Percentiles rank a stretch among this genome's conserved stretches.
These are phyloP conservation scores for Volucella bombylans DNA, from an alignment of 2,888 invertebrate species.

Conservation along the genomic window DNA sequence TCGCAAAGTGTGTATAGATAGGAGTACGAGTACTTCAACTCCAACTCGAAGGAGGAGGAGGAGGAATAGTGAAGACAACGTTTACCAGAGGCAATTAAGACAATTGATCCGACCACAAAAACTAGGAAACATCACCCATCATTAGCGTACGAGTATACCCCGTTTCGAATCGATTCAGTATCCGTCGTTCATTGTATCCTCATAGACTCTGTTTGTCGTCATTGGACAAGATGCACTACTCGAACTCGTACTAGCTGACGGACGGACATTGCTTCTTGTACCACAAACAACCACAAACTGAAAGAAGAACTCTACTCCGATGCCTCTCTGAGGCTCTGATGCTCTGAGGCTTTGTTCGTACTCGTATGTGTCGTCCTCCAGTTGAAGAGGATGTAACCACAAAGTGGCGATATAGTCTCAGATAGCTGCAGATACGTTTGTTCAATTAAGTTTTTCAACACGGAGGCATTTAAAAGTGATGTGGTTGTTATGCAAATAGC, in stretches of 20 bases:
- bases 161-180: slow-evolving; percentile 72
- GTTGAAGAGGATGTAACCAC: slow-evolving; percentile 56
- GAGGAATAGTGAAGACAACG: slow-evolving; percentile 59
- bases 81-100: slow-evolving; percentile 74
- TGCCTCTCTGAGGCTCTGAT: no score
- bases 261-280: slow-evolving; percentile 59
- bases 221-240: slow-evolving; percentile 62
- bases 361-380: slow-evolving; percentile 61
- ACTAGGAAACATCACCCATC: slow-evolving; percentile 74
- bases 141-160: slow-evolving; percentile 69
- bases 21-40: neutral
- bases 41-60: neutral
- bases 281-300: slow-evolving; percentile 47
- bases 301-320: slow-evolving; percentile 32
- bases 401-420: slow-evolving; percentile 46
- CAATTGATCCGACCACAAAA: slow-evolving; percentile 74
- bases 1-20: slow-evolving; percentile 1
- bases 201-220: slow-evolving; percentile 19
- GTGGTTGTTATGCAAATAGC: slow-evolving; percentile 74
- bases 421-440: slow-evolving; percentile 70
- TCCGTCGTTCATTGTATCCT: slow-evolving; percentile 16
- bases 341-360: slow-evolving; percentile 9
- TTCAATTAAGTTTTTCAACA: slow-evolving; percentile 74
- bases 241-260: slow-evolving; percentile 47
- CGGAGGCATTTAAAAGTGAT: slow-evolving; percentile 74